phyloP scores from a whole-genome alignment of 2,113 vertebrate genomes.

The Seriola quinqueradiata region DNA sequence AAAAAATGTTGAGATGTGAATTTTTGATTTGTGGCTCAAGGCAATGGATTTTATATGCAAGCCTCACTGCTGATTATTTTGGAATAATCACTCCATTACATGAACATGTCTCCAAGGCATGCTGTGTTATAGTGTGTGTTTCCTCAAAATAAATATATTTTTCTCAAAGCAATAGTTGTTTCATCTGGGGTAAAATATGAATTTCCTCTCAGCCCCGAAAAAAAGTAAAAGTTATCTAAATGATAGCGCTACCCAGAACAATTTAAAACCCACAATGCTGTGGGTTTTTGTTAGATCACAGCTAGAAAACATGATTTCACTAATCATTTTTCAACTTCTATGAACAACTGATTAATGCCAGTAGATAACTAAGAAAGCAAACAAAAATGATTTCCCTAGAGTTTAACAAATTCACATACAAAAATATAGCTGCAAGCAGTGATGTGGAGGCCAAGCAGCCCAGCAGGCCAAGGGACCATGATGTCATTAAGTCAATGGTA shows the following conservation, averaged over 20 bases:
- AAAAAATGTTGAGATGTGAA: conserved; percentile 71
- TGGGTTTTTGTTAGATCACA: conserved; percentile 13
- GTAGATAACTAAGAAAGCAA: conserved; percentile 9
- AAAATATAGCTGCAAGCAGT: too few relatives aligned
- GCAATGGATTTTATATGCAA: conserved; percentile 79
- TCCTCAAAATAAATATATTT: conserved; percentile 80
- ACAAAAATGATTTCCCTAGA: conserved; percentile 1
- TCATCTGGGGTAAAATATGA: conserved; percentile 65
- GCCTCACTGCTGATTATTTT: conserved; percentile 81
- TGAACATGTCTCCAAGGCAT: conserved; percentile 79
- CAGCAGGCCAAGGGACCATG: too few relatives aligned
- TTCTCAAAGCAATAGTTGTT: conserved; percentile 73
- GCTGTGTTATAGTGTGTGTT: conserved; percentile 59
- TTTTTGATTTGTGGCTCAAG: conserved; percentile 78
- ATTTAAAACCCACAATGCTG: conserved; percentile 26
- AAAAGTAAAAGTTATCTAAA: conserved; percentile 50
- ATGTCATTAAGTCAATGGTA: too few relatives aligned
- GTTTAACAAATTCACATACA: background rate
- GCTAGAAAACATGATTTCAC: conserved; percentile 1
- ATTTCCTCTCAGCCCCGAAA: conserved; percentile 53
- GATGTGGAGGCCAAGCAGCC: too few relatives aligned
- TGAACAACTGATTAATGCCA: conserved; percentile 34
- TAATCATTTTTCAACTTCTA: conserved; percentile 26
- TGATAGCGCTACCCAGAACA: conserved; percentile 18
- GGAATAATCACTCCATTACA: conserved; percentile 87